Evolutionary conservation across 2,888 invertebrate genomes (phyloP).

Genomic region (Agelastica alni): DNA sequence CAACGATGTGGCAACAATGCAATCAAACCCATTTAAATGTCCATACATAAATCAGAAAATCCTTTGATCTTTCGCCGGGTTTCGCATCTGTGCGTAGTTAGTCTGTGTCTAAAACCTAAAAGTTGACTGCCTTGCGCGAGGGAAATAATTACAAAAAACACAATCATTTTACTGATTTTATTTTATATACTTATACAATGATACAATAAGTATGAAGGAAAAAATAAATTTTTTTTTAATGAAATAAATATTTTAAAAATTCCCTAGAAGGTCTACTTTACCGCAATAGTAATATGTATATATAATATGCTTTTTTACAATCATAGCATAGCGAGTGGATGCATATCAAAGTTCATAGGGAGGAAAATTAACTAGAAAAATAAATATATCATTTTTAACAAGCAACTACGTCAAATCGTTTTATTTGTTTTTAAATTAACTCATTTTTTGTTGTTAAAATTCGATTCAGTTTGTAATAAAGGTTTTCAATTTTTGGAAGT

Average conservation of each 20-base stretch:
- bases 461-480: no score
- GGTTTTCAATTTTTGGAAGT: no score
- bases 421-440: slow-evolving; percentile 1
- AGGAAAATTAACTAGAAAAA: slow-evolving; percentile 48
- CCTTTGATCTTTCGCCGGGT: no score
- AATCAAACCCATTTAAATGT: no score
- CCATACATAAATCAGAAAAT: no score
- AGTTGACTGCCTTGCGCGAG: not conserved
- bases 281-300: slow-evolving; percentile 44
- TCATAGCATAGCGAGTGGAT: slow-evolving; percentile 52
- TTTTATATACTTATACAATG: slow-evolving; percentile 53
- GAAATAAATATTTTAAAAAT: slow-evolving; percentile 40
- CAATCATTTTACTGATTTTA: slow-evolving; percentile 36
- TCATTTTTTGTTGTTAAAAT: slow-evolving; percentile 1
- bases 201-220: slow-evolving; percentile 47
- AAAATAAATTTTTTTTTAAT: slow-evolving; percentile 38
- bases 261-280: slow-evolving; percentile 45
- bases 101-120: no score
- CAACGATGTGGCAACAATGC: no score
- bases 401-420: slow-evolving; percentile 43
- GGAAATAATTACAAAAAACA: not conserved
- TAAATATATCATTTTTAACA: slow-evolving; percentile 47
- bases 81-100: no score
- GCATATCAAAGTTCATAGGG: slow-evolving; percentile 40
- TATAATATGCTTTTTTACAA: slow-evolving; percentile 50